Evolutionary conservation across 2,888 invertebrate genomes (phyloP), one percentile per base, ranked within the genome.

Genomic region (Microplitis deprimator): DNA sequence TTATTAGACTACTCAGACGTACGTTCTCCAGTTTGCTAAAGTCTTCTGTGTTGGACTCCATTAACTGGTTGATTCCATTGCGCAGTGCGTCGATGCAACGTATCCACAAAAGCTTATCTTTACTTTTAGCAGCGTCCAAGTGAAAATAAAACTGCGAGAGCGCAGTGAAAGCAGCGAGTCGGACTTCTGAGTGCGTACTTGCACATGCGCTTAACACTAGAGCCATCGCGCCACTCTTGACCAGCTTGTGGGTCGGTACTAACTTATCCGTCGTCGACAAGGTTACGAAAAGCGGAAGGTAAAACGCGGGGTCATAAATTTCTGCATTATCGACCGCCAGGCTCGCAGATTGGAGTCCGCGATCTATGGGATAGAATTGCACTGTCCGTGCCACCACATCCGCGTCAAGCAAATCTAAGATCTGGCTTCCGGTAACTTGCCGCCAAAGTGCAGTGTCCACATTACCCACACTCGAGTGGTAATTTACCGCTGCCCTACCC

Each of bases 271-370:
- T 94, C 0, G 94, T 93, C 79, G 97, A 91, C 67, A 96, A 90
- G 85, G 94, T 93, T 80, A 93, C 93, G 87, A 97, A 92, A 8
- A 97, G 88, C 0, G 96, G 95, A 74, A 97, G 91, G 81, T 96
- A 91, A 87, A 97, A 97, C 39, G 94, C 92, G 1, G 97, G 95
- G 90, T 97, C 97, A 84, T 97, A 97, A 73, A 95, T 91, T 85
- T 82, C n/a, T 39, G 60, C 40, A 10, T 50, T 60, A 7, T 67
- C 20, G 5, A 16, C 4, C 13, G 8, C 29, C 7, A 38, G 6
- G 1, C 8, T 10, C 5, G n/a, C 8, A 16, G 38, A 92, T 79
- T 91, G 90, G 68, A 95, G 88, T 74, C 91, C 91, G 76, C 94
- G 91, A 81, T 92, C 90, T 0, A 95, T 91, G 1, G 96, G 96